phyloP scores from a whole-genome alignment of 2,888 invertebrate species.

The Acrobasis repandana region DNA sequence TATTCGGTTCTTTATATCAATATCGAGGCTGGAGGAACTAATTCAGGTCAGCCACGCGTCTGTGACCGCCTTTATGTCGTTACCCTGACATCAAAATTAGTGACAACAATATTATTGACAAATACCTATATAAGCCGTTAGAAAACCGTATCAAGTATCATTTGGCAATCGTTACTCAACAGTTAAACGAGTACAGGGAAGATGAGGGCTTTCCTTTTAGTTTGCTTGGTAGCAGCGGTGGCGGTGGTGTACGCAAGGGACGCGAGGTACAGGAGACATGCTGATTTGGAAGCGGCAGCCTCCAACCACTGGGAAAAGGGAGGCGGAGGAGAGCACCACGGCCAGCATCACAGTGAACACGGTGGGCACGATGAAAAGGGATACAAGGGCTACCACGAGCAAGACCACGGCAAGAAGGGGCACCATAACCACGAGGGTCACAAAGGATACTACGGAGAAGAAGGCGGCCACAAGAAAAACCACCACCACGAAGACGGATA shows the following conservation, averaged over 20 bases:
- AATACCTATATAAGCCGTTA: slow-evolving; percentile 75
- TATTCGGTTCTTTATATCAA: not conserved
- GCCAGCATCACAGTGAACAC: slow-evolving; percentile 83
- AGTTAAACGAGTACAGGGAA: slow-evolving; percentile 56
- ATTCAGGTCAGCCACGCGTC: slow-evolving; percentile 65
- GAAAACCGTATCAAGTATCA: slow-evolving; percentile 72
- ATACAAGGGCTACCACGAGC: slow-evolving; percentile 86
- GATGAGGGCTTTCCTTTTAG: slow-evolving; percentile 59
- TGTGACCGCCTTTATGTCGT: slow-evolving; percentile 62
- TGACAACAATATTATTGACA: slow-evolving; percentile 63
- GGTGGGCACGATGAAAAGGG: slow-evolving; percentile 87
- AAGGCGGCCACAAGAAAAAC: slow-evolving; percentile 84
- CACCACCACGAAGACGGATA: slow-evolving; percentile 86
- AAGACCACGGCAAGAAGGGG: slow-evolving; percentile 87
- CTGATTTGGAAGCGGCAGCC: slow-evolving; percentile 79
- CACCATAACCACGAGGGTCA: slow-evolving; percentile 87
- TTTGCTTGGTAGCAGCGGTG: slow-evolving; percentile 70
- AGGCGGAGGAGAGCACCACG: slow-evolving; percentile 84
- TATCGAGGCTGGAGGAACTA: slow-evolving; percentile 40
- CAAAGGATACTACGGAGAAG: slow-evolving; percentile 83
- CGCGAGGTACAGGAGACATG: slow-evolving; percentile 69
- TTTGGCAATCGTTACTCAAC: slow-evolving; percentile 73
- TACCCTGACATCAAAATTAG: slow-evolving; percentile 75
- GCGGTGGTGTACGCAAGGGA: slow-evolving; percentile 73
- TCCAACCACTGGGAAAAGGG: slow-evolving; percentile 78